Evolutionary conservation across 2,888 invertebrate genomes (phyloP).

Genomic region (Thecocarcelia acutangulata): DNA sequence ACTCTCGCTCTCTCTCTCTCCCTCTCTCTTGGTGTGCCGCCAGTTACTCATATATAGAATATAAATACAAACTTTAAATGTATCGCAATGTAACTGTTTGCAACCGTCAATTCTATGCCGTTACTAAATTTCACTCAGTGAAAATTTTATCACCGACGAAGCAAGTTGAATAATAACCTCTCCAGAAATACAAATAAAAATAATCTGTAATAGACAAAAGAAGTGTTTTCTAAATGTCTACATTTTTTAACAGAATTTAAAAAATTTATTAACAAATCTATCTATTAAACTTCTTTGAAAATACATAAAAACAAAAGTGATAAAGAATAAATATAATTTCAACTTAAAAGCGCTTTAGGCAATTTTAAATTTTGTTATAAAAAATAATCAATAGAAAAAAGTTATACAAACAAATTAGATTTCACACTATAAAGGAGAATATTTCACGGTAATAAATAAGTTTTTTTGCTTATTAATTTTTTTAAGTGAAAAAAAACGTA

Average conservation of each 20-base stretch:
- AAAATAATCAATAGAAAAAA: constrained; percentile 69
- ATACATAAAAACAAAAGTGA: not conserved
- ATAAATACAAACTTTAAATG: constrained; percentile 11
- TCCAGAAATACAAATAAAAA: not conserved
- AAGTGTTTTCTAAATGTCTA: constrained; percentile 5
- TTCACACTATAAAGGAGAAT: constrained; percentile 45
- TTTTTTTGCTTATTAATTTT: not conserved
- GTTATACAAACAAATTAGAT: constrained; percentile 61
- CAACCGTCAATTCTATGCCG: constrained; percentile 15
- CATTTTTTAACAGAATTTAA: not conserved
- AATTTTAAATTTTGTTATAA: constrained; percentile 9
- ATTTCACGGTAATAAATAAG: constrained; percentile 71
- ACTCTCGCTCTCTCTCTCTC: constrained; percentile 13
- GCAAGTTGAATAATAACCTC: constrained; percentile 74
- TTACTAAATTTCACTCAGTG: constrained; percentile 75
- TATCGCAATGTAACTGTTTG: constrained; percentile 26
- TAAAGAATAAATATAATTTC: no score
- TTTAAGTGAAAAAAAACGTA: constrained; percentile 17
- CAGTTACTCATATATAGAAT: not conserved
- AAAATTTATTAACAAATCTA: not conserved
- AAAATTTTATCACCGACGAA: constrained; percentile 80
- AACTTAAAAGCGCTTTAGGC: not conserved
- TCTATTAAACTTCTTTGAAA: not conserved
- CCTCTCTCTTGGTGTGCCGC: constrained; percentile 22
- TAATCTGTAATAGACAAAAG: not conserved